Evolutionary conservation across 2,888 invertebrate genomes (phyloP).

Genomic region (Leptinotarsa haldemani): DNA sequence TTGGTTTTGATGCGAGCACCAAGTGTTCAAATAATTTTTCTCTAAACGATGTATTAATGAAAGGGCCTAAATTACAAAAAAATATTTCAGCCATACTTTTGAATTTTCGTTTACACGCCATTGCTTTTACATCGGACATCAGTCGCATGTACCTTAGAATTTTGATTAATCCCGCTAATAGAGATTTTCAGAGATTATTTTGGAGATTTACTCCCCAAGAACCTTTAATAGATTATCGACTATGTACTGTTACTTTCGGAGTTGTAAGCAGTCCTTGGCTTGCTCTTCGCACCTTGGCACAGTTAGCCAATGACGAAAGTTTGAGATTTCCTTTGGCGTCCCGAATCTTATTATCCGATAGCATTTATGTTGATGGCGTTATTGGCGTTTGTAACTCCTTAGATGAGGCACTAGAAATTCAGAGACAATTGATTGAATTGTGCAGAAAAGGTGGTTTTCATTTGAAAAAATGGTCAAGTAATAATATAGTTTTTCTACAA

Average conservation of each 20-base stretch:
- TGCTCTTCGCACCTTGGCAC: constrained; percentile 11
- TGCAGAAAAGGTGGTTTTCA: constrained; percentile 11
- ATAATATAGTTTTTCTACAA: constrained; percentile 9
- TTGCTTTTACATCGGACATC: constrained; percentile 13
- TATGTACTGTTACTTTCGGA: constrained; percentile 8
- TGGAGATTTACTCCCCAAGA: constrained; percentile 16
- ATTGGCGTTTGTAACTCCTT: constrained; percentile 10
- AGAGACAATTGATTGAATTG: constrained; percentile 14
- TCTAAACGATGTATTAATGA: constrained; percentile 7
- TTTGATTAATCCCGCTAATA: not conserved
- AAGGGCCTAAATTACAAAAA: constrained; percentile 17
- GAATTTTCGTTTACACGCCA: constrained; percentile 11
- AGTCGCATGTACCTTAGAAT: constrained; percentile 22
- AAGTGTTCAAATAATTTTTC: constrained; percentile 12
- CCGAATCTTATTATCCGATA: constrained; percentile 4
- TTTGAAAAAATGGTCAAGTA: constrained; percentile 18
- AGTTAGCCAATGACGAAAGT: not conserved
- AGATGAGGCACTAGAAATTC: constrained; percentile 3
- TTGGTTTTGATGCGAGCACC: constrained; percentile 21
- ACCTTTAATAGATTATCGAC: constrained; percentile 3
- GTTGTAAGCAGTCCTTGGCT: constrained; percentile 15
- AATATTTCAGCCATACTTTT: constrained; percentile 18
- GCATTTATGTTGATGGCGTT: constrained; percentile 20
- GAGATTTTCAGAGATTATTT: constrained; percentile 18
- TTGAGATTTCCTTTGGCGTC: not conserved